Conservation (phyloP, 2,888 invertebrate genomes). For the Leptopilina syphax region DNA sequence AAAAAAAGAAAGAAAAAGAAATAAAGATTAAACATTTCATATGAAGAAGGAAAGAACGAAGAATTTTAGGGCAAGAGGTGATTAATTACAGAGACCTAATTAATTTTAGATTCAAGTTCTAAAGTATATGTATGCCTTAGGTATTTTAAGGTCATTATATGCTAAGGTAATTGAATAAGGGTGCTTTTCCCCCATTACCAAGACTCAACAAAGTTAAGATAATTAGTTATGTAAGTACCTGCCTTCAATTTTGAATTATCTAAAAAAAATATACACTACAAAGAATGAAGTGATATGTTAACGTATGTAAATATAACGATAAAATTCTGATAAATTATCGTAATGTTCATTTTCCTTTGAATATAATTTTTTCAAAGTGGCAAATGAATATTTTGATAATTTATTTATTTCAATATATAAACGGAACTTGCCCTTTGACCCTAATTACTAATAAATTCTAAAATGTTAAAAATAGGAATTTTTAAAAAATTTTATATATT, state of each 20-base stretch:
- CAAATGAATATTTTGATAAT: too few relatives aligned
- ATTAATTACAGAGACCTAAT: slow-evolving; percentile 3
- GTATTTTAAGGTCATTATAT: slow-evolving; percentile 22
- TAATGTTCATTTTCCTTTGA: too few relatives aligned
- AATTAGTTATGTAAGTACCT: slow-evolving; percentile 10
- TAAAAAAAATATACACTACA: background rate
- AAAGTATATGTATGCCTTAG: slow-evolving; percentile 5
- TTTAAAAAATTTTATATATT: too few relatives aligned
- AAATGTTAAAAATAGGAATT: too few relatives aligned
- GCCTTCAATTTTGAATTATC: background rate
- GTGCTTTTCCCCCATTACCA: slow-evolving; percentile 19
- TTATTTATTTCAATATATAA: too few relatives aligned
- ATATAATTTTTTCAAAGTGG: too few relatives aligned
- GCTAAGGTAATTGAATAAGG: slow-evolving; percentile 7
- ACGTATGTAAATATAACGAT: too few relatives aligned
- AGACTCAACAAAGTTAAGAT: slow-evolving; percentile 5
- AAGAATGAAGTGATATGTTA: too few relatives aligned
- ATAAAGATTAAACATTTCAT: background rate
- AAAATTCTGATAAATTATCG: too few relatives aligned
- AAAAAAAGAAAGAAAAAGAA: background rate
- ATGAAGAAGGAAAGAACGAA: background rate
- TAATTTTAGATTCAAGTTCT: slow-evolving; percentile 10
- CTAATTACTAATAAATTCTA: too few relatives aligned
- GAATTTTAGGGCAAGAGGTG: background rate
- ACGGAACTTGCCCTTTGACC: too few relatives aligned